Conservation (phyloP, 2,888 invertebrate genomes). For the Carcina quercana region DNA sequence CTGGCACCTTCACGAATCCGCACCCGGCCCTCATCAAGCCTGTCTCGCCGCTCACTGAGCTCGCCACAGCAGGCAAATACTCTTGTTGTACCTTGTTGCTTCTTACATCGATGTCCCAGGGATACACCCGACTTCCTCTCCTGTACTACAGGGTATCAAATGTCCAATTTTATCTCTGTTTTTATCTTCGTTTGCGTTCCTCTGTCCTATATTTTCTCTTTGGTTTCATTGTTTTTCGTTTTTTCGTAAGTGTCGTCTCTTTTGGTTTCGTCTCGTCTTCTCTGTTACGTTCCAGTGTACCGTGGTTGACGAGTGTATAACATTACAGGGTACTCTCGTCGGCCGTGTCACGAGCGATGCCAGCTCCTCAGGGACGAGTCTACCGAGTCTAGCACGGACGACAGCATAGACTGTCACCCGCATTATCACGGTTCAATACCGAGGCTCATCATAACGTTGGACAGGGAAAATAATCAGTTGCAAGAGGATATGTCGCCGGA, state of each 20-base stretch:
- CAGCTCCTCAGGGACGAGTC: constrained; percentile 47
- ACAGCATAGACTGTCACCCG: constrained; percentile 49
- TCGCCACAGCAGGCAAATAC: constrained; percentile 62
- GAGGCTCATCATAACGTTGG: constrained; percentile 55
- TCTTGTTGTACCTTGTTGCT: constrained; percentile 3
- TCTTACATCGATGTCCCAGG: neutral
- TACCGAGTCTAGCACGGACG: constrained; percentile 60
- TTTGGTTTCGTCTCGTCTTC: constrained; percentile 7
- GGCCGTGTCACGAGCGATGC: constrained; percentile 42
- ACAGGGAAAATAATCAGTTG: constrained; percentile 53
- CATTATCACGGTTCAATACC: constrained; percentile 61
- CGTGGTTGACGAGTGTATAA: constrained; percentile 24
- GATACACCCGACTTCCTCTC: neutral
- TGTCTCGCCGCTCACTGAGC: constrained; percentile 58
- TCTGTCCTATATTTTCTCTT: constrained; percentile 7
- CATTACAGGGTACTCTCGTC: constrained; percentile 56
- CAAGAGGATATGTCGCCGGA: constrained; percentile 55
- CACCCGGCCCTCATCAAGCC: constrained; percentile 57
- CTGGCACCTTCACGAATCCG: constrained; percentile 60
- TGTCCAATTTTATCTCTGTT: too few relatives aligned
- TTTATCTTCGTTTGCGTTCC: constrained; percentile 10
- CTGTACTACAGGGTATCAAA: too few relatives aligned
- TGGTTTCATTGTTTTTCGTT: constrained; percentile 13
- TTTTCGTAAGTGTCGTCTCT: constrained; percentile 5
- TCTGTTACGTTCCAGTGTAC: constrained; percentile 5